Conservation (phyloP, 2,888 invertebrate species). For the Lithophane semibrunnea region DNA sequence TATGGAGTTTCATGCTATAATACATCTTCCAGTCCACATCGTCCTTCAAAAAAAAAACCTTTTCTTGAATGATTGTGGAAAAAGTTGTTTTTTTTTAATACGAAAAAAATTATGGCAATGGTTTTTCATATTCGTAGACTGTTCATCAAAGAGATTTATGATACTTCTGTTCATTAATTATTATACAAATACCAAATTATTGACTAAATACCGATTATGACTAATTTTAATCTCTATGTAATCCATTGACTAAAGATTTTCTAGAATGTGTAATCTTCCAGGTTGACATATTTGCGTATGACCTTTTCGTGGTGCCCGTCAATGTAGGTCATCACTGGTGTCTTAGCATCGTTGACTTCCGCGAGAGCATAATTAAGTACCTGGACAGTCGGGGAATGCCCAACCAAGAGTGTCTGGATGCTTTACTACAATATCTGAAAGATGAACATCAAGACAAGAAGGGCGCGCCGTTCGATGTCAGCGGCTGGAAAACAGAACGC, state of each 20-base stretch:
- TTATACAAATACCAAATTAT: background rate
- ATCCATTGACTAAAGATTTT: background rate
- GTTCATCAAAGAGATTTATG: background rate
- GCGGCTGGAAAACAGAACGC: slow-evolving; percentile 92
- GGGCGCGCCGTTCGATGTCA: slow-evolving; percentile 92
- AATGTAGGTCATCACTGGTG: slow-evolving; percentile 99
- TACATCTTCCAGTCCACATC: background rate
- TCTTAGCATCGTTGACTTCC: slow-evolving; percentile 96
- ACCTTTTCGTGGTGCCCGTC: slow-evolving; percentile 97
- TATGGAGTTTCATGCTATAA: background rate
- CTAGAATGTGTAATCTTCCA: slow-evolving; percentile 67
- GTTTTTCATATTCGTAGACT: background rate
- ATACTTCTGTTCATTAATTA: background rate
- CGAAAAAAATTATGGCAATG: background rate
- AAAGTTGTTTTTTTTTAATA: background rate
- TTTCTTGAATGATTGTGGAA: background rate
- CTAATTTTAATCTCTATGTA: background rate
- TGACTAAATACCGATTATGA: background rate
- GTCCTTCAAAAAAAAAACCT: background rate
- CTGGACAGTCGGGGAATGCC: slow-evolving; percentile 97
- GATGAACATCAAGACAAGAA: slow-evolving; percentile 97
- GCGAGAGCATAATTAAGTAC: slow-evolving; percentile 93
- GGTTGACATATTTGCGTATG: slow-evolving; percentile 96
- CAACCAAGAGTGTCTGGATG: slow-evolving; percentile 93
- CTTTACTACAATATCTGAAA: slow-evolving; percentile 94